Base-by-base conservation (phyloP, 2,113 vertebrate species). In the Rhinoptilus africanus region DNA sequence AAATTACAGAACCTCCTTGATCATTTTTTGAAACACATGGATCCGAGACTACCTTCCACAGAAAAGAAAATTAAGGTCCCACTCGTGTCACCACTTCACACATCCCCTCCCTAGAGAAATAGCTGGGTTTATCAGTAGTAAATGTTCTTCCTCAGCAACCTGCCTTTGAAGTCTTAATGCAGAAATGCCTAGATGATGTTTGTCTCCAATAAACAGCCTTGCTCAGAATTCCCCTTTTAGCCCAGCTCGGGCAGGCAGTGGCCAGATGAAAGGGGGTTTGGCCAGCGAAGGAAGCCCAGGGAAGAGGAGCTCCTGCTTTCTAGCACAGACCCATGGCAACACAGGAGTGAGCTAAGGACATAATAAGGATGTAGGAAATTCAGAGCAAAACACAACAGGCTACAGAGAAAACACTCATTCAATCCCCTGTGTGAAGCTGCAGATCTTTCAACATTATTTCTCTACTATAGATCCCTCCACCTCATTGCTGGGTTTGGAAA, bases 321-420 rank as follows among this genome's bases (percentile, higher is more conserved):
- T 76, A 89, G 28, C 78, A 72, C 67, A 76, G 74, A 51, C 85
- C 66, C 87, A 50, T 62, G 50, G 86, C 84, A 93, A 80, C 66
- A 27, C 48, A 68, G 57, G 45, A 68, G 41, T 2, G 57, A 93
- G 66, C 34, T 30, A 47, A 83, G 53, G 92, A 72, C 60, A 64
- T 26, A 17, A 39, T 53, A 73, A 81, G 47, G 60, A 66, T 43
- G 80, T 50, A 67, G 67, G 67, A 85, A 95, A 59, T 3, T 16
- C 89, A 85, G 54, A 95, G 53, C 63, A 48, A 88, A 77, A 47
- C 86, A 75, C 81, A 71, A 56, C 69, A 69, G 74, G 71, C 78
- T 51, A 10, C 71, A 83, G 81, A 89, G 71, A 76, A 96, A 96
- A 80, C 75, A 59, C 47, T 83, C 54, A 85, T 85, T 79, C 79